A percentile compares a stretch with the other conserved stretches of the same genome.
phyloP scores from a whole-genome alignment of 2,797 vertebrate genomes.

The Pseudochirops cupreus region DNA sequence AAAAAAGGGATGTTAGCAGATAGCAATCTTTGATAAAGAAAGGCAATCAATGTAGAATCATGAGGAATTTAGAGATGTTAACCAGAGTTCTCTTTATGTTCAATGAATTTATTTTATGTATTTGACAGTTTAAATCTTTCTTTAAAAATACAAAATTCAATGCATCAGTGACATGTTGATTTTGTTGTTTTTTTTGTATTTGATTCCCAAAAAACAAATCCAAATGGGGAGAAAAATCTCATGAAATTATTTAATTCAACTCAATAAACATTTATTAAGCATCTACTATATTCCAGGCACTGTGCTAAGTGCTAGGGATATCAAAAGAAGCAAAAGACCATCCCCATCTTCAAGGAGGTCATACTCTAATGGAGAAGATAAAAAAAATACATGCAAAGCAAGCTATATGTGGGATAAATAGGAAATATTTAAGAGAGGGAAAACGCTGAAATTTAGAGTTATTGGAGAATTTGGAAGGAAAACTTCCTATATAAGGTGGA shows the following conservation, averaged over 20 bases:
- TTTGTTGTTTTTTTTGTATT: background rate
- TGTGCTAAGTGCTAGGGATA: background rate
- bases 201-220: background rate
- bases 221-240: background rate
- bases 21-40: background rate
- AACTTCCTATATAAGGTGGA: background rate
- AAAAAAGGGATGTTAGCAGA: conserved; percentile 11
- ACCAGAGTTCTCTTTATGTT: background rate
- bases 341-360: background rate
- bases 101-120: background rate
- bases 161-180: background rate
- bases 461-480: background rate
- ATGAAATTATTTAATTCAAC: background rate
- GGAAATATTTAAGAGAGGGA: background rate
- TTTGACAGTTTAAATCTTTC: background rate
- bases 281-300: background rate
- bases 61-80: background rate
- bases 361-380: background rate
- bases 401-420: background rate
- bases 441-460: background rate
- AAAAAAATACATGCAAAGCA: background rate
- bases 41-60: background rate
- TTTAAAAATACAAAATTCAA: background rate
- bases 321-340: background rate
- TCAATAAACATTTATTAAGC: background rate